A percentile compares a stretch with the other conserved stretches of the same genome.
phyloP scores from a whole-genome alignment of 1,140 invertebrate species.

The Achatina immaculata region DNA sequence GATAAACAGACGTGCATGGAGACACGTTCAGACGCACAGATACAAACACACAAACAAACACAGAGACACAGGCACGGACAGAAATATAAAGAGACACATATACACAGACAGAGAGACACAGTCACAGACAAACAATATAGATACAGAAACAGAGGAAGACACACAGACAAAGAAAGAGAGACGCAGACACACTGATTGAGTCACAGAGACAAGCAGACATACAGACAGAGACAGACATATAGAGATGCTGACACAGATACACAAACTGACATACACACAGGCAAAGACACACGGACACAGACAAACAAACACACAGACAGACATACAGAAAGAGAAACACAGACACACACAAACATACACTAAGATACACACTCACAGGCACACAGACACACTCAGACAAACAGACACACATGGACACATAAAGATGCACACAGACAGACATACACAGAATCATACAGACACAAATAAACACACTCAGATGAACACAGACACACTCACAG shows the following conservation, averaged over 20 bases:
- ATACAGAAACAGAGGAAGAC: background rate
- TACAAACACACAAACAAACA: no score
- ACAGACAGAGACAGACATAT: slow-evolving; percentile 2
- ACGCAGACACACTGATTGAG: slow-evolving; percentile 3
- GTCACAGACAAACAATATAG: background rate
- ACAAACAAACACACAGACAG: background rate
- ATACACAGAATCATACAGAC: background rate
- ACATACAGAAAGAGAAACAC: background rate
- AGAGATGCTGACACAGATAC: background rate
- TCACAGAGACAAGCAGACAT: slow-evolving; percentile 15
- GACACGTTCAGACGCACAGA: no score
- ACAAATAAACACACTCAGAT: background rate
- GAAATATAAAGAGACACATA: no score
- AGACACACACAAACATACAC: background rate
- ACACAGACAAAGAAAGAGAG: background rate
- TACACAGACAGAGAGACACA: background rate
- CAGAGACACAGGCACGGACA: no score
- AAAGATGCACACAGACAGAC: background rate
- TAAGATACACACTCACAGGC: background rate
- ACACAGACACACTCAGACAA: background rate
- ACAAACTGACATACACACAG: slow-evolving; percentile 6
- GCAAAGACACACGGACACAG: background rate
- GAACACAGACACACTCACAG: background rate
- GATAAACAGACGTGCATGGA: no score
- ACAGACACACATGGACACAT: background rate